Evolutionary conservation across 2,113 vertebrate genomes (phyloP), one percentile per base, ranked within the genome.

Genomic region (Campylomormyrus tamandua): DNA sequence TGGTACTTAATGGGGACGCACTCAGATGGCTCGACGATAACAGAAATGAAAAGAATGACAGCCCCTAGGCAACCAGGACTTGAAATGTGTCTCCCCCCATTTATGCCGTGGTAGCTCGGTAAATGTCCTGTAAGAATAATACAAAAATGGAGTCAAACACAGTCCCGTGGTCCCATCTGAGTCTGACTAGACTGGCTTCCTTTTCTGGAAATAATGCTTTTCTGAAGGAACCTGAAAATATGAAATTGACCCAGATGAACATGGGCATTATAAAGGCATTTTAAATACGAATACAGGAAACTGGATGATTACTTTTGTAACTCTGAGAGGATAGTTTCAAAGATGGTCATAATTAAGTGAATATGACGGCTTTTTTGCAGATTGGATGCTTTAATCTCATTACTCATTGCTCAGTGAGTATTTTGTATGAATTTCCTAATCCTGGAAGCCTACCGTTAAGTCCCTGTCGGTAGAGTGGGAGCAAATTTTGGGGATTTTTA

Each of bases 1-100:
- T 91, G 42, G 58, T 2, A 49, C 19, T 46, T 70, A 50, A 86
- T 70, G 39, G 45, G 27, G 70, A 87, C n/a, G 6, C 35, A 24
- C 46, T 92, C 45, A 92, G 88, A 92, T 50, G n/a, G 89, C 66
- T 83, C 49, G 8, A 90, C 92, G 89, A 92, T 83, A 93, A 92
- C 88, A 92, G 87, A 90, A 70, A 39, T 80, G 87, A 85, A 74
- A 90, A 86, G 70, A 92, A 89, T 77, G 77, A 24, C 52, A 56
- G 53, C 88, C 74, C 87, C 87, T 87, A 45, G 52, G 80, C 46
- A 91, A 56, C 88, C 24, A 0, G 27, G 86, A 50, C 21, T n/a
- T 66, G 56, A 87, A 49, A 87, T 74, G 42, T 83, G 56, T 45
- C 8, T 13, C 13, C 10, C 49, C 11, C n/a, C 8, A 10, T 19